Base-by-base conservation (phyloP, 2,888 invertebrate genomes). In the Erebia palarica region DNA sequence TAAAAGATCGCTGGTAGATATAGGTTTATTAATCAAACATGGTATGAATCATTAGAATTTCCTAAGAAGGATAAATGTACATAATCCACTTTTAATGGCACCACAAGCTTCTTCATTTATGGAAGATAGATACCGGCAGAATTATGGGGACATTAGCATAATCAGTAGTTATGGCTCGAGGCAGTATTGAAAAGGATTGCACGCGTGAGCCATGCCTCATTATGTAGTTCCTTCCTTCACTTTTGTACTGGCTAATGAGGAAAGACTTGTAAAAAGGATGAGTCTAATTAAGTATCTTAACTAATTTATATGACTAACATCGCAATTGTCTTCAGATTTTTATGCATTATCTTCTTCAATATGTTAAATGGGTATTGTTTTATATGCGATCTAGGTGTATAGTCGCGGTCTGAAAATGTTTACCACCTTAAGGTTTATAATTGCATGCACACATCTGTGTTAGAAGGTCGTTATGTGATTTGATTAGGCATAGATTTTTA, bases 81-180 rank as follows among this genome's bases (percentile, higher is more conserved):
- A 76, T 79, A 79, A 78, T 80, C 77, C 77, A 75, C 74, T 76
- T 76, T 78, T 78, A 79, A 78, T 76, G 76, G 78, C 75, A 75
- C 71, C 71, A 71, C 69, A 72, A 69, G 75, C 67, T 67, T 67
- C 70, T 70, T 75, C 72, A 75, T 75, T 77, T 76, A 78, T 75
- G 76, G 78, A 65, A 74, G 75, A 76, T 65, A 74, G 75, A 76
- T 73, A 73, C 74, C 67, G 69, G 65, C 58, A 72, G 77, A 75
- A 73, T 77, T 79, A 77, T 76, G 76, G 71, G 72, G 75, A 77
- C 80, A 86, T 86, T 84, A 85, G 75, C 83, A 84, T 85, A 85
- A 86, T 81, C 83, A 81, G 78, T 78, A 78, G 79, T 84, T 82
- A 82, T 79, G 80, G 79, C 76, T 73, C 72, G 78, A 72, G 77